Evolutionary conservation across 2,113 vertebrate species (phyloP), one percentile per base, ranked within the genome.

Genomic region (Reinhardtius hippoglossoides): DNA sequence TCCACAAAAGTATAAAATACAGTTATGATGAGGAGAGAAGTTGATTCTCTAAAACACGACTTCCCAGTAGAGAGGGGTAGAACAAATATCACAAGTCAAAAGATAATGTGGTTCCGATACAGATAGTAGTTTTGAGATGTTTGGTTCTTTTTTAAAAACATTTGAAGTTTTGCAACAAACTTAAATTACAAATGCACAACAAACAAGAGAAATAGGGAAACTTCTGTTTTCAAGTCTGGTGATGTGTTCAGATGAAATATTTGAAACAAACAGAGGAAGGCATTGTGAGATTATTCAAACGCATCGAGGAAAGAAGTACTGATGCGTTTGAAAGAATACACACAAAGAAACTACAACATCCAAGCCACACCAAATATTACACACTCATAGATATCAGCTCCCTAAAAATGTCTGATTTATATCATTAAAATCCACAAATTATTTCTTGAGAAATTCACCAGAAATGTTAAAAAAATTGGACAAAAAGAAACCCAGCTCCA

Each of bases 231-330:
- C 54, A 80, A 69, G 57, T 35, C 20, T 59, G 48, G 31, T 69
- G 65, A 61, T 81, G 52, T 67, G 65, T 76, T 79, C 61, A 76
- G 67, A 63, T 55, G 42, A 78, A 78, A 78, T 72, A 59, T 75
- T 16, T 71, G 27, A 67, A 58, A 79, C 48, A 80, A 72, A 89
- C 76, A 60, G 46, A 55, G 3, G 74, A 27, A 74, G 58, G 23
- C 54, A 76, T 68, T 78, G 63, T 72, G 69, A 42, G 52, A 21
- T 55, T 58, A 73, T 67, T 70, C 58, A 80, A 84, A 68, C 20
- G 73, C 26, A 75, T 9, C 46, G 57, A 60, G 37, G n/a, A 46
- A 63, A 62, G 44, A 78, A 12, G 50, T 54, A 50, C 18, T 37
- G 55, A 69, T 74, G 35, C 5, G 1, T 31, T 31, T 6, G 31